phyloP scores from a whole-genome alignment of 2,113 vertebrate genomes.

The Felis chaus region DNA sequence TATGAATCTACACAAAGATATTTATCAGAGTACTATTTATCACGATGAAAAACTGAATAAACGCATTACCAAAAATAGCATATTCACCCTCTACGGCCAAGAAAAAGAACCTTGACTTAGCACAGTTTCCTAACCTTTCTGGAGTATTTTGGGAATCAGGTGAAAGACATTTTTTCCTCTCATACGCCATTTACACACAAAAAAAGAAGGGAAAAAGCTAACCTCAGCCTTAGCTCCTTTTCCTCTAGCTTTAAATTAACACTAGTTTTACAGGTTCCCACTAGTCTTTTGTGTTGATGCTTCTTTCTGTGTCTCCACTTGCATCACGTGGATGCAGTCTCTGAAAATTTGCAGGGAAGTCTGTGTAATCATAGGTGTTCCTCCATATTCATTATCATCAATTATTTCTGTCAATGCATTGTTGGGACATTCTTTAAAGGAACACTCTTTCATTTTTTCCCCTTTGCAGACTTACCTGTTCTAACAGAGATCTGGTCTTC shows the following conservation, averaged over 20 bases:
- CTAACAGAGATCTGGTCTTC: neutral
- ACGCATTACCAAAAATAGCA: neutral
- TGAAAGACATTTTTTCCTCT: neutral
- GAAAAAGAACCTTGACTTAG: neutral
- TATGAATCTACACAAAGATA: constrained; percentile 20
- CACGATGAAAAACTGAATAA: neutral
- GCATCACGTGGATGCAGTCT: neutral
- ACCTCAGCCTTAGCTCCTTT: neutral
- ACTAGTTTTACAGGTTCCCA: neutral
- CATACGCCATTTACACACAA: neutral
- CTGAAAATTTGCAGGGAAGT: neutral
- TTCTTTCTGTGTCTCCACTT: neutral
- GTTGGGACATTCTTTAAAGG: neutral
- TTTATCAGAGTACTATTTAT: neutral
- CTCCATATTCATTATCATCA: neutral
- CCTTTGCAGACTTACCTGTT: neutral
- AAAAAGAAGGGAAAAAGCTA: neutral
- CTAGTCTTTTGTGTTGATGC: neutral
- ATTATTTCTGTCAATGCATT: neutral
- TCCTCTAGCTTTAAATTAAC: neutral
- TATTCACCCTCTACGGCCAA: neutral
- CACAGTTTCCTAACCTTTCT: neutral
- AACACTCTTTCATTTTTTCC: neutral
- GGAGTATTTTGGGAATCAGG: neutral
- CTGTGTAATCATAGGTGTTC: neutral